These are phyloP conservation scores for Crotalus horridus DNA, from an alignment of 2,113 vertebrate species.

Conservation along the genomic window DNA sequence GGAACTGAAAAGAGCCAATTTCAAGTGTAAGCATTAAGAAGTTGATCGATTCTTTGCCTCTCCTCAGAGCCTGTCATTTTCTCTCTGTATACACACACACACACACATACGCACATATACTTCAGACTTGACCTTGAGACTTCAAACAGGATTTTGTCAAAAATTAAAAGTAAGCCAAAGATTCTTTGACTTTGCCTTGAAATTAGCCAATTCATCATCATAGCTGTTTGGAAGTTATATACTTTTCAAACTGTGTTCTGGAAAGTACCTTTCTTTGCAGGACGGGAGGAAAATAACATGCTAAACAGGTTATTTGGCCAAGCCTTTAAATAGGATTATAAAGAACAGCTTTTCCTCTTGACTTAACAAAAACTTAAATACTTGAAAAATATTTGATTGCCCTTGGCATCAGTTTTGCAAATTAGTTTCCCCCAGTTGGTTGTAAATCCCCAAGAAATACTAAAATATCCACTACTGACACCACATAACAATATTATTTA, in stretches of 20 bases:
- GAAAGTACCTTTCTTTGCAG: background rate
- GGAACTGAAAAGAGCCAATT: background rate
- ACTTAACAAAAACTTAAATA: background rate
- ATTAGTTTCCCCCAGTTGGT: background rate
- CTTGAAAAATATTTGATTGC: background rate
- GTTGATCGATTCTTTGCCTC: background rate
- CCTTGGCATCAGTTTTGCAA: background rate
- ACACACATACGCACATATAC: background rate
- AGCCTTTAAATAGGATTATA: background rate
- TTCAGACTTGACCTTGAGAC: background rate
- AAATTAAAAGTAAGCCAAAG: background rate
- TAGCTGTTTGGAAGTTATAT: background rate
- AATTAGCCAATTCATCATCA: background rate
- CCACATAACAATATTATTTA: background rate
- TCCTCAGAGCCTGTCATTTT: background rate
- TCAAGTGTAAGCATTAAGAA: background rate
- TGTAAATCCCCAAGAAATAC: conserved; percentile 13
- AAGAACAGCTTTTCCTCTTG: background rate
- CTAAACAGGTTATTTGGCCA: background rate
- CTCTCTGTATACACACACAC: background rate
- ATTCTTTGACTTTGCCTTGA: background rate
- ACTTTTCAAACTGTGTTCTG: background rate
- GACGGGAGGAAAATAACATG: background rate
- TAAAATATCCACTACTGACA: conserved; percentile 6
- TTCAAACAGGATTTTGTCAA: background rate